A percentile compares a stretch with the other conserved stretches of the same genome.
Evolutionary conservation across 2,797 vertebrate genomes (phyloP).

Genomic region (Natrix natrix): DNA sequence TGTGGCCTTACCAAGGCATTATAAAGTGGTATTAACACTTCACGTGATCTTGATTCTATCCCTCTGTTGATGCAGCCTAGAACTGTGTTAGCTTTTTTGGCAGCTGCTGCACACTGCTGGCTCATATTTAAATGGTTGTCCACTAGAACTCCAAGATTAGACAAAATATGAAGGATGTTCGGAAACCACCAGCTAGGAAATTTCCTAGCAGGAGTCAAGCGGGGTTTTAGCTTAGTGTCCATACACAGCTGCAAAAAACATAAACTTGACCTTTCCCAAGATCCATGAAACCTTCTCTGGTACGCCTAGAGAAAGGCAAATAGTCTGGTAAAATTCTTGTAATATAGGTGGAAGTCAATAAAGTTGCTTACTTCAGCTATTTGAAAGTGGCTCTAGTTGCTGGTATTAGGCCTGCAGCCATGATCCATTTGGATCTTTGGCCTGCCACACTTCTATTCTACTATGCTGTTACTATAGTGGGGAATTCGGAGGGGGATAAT

Average conservation of each 20-base stretch:
- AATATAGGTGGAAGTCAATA: background rate
- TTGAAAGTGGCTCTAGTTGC: background rate
- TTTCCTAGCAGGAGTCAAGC: background rate
- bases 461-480: too few relatives aligned
- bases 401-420: background rate
- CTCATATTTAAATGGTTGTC: too few relatives aligned
- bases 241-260: background rate
- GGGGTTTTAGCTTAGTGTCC: background rate
- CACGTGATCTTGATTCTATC: too few relatives aligned
- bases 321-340: background rate
- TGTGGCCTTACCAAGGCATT: too few relatives aligned
- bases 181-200: background rate
- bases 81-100: too few relatives aligned
- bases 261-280: background rate
- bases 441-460: too few relatives aligned
- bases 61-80: too few relatives aligned
- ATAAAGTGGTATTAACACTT: too few relatives aligned
- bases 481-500: too few relatives aligned
- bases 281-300: background rate
- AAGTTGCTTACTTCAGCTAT: background rate
- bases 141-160: too few relatives aligned
- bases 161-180: background rate
- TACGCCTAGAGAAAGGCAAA: background rate
- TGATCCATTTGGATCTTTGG: too few relatives aligned
- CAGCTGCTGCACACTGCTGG: too few relatives aligned